Base-by-base conservation (phyloP, 2,797 vertebrate species). In the Sebastiscus tertius region DNA sequence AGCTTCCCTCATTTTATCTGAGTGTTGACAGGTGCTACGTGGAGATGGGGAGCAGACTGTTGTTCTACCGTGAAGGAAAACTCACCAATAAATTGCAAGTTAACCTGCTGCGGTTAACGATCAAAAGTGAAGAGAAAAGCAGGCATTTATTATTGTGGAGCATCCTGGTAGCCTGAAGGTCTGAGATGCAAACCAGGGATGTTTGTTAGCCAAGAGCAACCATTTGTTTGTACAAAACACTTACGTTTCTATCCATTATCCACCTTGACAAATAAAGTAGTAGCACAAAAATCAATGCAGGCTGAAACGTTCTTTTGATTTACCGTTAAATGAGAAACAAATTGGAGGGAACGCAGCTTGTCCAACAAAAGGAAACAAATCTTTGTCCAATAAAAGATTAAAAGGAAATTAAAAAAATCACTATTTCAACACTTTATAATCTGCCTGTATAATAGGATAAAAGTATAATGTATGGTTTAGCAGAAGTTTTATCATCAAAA, bases 21-120 rank as follows among this genome's bases (percentile, higher is more conserved):
- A 61, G 72, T 59, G 84, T 52, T 86, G 89, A 88, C 86, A 89
- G 86, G 76, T 80, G 64, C 63, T 87, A 65, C 74, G 77, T 13
- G 56, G 69, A 52, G 80, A 68, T 63, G 62, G 26, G 24, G 62
- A 81, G 62, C 70, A 66, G 52, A 67, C 67, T 24, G 77, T 74
- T 76, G 80, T 71, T 75, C 49, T 42, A 18, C 55, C 1, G n/a
- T 5, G 64, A 34, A 77, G 55, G 8, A 64, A 80, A 75, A 75
- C 64, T 72, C 62, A 31, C 29, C 22, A 52, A 56, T 69, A 73
- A 87, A 87, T 27, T 2, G 0, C 14, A 31, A 46, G 29, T 80
- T 71, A 68, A 82, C 55, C 71, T 80, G 69, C 14, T 63, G 59
- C 24, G 7, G 58, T 34, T 34, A 65, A 60, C 62, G 74, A 73